Conservation (phyloP, 2,797 vertebrate species). For the Hapalemur alaotrensis region DNA sequence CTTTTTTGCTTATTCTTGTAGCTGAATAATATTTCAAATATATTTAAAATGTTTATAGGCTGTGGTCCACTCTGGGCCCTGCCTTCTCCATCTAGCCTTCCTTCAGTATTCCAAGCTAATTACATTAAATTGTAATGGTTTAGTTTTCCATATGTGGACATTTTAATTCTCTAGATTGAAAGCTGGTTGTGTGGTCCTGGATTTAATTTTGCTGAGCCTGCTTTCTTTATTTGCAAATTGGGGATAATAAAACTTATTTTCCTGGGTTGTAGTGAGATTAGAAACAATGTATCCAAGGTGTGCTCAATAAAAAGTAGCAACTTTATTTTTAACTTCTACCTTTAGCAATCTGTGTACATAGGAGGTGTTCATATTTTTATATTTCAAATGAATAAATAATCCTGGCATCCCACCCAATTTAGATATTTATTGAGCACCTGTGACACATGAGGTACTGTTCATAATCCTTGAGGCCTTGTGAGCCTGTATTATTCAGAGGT, state of each 20-base stretch:
- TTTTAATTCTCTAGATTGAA: conserved; percentile 11
- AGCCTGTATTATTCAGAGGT: neutral
- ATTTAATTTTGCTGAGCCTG: neutral
- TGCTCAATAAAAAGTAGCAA: neutral
- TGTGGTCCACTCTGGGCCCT: neutral
- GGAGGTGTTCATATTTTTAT: neutral
- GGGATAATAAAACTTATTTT: neutral
- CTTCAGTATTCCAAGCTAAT: neutral
- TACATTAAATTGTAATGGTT: neutral
- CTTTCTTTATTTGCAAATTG: neutral
- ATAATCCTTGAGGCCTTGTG: neutral
- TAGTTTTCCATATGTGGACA: neutral
- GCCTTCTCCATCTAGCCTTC: neutral
- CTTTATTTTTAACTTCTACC: neutral
- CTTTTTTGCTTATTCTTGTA: neutral
- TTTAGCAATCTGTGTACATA: neutral
- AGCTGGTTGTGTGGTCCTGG: neutral
- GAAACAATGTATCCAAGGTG: neutral
- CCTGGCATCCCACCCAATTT: neutral
- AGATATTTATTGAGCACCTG: neutral
- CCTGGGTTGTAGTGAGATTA: neutral
- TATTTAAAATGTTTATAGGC: neutral
- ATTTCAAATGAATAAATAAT: conserved; percentile 14
- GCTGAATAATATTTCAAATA: neutral
- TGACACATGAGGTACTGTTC: neutral